phyloP scores from a whole-genome alignment of 2,113 vertebrate species.

The Sphaerodactylus townsendi region DNA sequence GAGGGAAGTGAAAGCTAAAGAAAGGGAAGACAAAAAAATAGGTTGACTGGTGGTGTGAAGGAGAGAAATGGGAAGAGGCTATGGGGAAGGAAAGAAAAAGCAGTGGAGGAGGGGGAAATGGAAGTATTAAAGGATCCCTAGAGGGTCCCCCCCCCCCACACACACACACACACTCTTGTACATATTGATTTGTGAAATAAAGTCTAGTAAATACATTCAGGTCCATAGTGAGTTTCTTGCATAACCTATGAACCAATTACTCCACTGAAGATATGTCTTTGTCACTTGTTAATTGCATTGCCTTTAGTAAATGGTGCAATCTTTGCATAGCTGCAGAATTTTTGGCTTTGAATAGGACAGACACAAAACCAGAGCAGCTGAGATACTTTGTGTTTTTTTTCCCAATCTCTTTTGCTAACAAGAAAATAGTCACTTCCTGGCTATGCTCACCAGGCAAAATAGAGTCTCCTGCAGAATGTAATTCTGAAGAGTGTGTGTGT shows the following conservation, averaged over 20 bases:
- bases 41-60: too few relatives aligned
- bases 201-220: neutral
- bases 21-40: too few relatives aligned
- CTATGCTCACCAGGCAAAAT: slow-evolving; percentile 66
- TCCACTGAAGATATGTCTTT: neutral
- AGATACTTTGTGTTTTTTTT: slow-evolving; percentile 59
- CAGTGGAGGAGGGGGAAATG: too few relatives aligned
- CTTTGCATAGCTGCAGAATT: neutral
- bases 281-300: slow-evolving; percentile 35
- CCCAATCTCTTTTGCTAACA: slow-evolving; percentile 52
- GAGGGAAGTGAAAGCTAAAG: too few relatives aligned
- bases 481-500: neutral
- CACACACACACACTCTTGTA: too few relatives aligned
- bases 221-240: neutral
- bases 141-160: too few relatives aligned
- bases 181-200: neutral
- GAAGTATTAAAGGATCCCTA: too few relatives aligned
- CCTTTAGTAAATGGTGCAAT: slow-evolving; percentile 25
- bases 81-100: too few relatives aligned
- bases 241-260: slow-evolving; percentile 16
- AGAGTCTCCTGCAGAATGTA: slow-evolving; percentile 29
- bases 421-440: slow-evolving; percentile 72
- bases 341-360: slow-evolving; percentile 44
- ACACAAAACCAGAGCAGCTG: neutral
- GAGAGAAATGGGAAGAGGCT: too few relatives aligned